A percentile compares a stretch with the other conserved stretches of the same genome.
Evolutionary conservation across 2,888 invertebrate species (phyloP).

Genomic region (Diplolepis rosae): DNA sequence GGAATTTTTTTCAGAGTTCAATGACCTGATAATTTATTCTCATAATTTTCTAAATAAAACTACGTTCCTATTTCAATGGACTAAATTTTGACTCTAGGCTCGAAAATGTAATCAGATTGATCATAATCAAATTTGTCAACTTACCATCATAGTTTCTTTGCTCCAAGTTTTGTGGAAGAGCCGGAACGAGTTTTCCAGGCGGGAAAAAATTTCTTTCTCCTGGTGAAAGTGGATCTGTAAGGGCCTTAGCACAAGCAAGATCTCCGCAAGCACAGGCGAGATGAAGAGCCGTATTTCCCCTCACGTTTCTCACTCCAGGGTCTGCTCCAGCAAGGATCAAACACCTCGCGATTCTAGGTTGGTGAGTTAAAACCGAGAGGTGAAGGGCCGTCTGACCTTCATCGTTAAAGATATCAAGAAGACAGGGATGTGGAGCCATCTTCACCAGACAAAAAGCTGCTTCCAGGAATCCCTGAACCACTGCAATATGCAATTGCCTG

Average conservation of each 20-base stretch:
- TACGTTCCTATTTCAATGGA: too few relatives aligned
- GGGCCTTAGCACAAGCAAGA: constrained; percentile 81
- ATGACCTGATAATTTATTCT: too few relatives aligned
- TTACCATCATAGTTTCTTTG: constrained; percentile 91
- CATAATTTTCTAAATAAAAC: too few relatives aligned
- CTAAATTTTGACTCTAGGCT: too few relatives aligned
- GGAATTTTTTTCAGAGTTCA: too few relatives aligned
- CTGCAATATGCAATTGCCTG: constrained; percentile 91
- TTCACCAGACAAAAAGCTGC: constrained; percentile 84
- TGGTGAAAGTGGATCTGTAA: constrained; percentile 80
- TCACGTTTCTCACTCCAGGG: constrained; percentile 77
- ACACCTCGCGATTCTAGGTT: constrained; percentile 83
- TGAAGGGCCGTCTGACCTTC: constrained; percentile 89
- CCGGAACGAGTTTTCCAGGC: constrained; percentile 70
- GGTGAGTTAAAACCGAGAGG: constrained; percentile 86
- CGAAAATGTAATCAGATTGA: too few relatives aligned
- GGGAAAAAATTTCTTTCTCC: constrained; percentile 65
- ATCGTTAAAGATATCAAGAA: constrained; percentile 88
- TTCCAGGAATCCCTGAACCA: constrained; percentile 84
- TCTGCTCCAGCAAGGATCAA: constrained; percentile 87
- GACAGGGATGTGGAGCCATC: constrained; percentile 84
- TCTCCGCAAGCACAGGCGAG: constrained; percentile 85
- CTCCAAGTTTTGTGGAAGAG: constrained; percentile 80
- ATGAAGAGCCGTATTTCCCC: constrained; percentile 92
- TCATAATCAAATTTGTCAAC: constrained; percentile 57